Evolutionary conservation across 2,797 vertebrate genomes (phyloP).

Genomic region (Bradypodion pumilum): DNA sequence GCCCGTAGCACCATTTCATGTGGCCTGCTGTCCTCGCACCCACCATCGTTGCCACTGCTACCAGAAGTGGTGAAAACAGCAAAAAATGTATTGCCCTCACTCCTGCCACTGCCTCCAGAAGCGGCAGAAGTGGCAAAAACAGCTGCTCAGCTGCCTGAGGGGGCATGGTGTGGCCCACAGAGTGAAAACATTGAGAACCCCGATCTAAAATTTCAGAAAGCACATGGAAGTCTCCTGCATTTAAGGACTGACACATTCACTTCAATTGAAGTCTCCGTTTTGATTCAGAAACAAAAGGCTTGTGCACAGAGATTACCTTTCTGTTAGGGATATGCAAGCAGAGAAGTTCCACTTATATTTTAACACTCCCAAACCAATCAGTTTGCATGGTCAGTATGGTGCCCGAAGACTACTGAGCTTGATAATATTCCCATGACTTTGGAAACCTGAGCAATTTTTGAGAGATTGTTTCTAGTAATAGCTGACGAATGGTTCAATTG

Average conservation of each 20-base stretch:
- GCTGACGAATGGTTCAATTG: slow-evolving; percentile 20
- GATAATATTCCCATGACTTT: slow-evolving; percentile 55
- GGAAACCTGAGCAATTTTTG: slow-evolving; percentile 55
- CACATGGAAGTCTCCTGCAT: slow-evolving; percentile 17
- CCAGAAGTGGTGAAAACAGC: too few species aligned
- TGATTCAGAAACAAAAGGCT: neutral
- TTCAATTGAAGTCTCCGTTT: neutral
- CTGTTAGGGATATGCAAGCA: neutral
- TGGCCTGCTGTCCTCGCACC: too few species aligned
- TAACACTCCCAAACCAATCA: neutral
- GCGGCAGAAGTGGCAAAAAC: too few species aligned
- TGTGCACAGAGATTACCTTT: neutral
- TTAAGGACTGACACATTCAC: neutral
- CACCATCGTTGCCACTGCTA: too few species aligned
- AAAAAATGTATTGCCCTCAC: too few species aligned
- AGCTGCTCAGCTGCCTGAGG: too few species aligned
- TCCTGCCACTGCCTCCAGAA: too few species aligned
- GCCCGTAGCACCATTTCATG: too few species aligned
- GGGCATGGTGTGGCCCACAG: too few species aligned
- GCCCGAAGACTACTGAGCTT: neutral
- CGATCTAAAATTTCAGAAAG: too few species aligned
- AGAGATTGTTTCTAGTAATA: slow-evolving; percentile 51
- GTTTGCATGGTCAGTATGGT: neutral
- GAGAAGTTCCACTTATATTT: neutral
- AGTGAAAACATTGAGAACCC: too few species aligned